Base-by-base conservation (phyloP, 2,888 invertebrate species). In the Drosophila borborema region DNA sequence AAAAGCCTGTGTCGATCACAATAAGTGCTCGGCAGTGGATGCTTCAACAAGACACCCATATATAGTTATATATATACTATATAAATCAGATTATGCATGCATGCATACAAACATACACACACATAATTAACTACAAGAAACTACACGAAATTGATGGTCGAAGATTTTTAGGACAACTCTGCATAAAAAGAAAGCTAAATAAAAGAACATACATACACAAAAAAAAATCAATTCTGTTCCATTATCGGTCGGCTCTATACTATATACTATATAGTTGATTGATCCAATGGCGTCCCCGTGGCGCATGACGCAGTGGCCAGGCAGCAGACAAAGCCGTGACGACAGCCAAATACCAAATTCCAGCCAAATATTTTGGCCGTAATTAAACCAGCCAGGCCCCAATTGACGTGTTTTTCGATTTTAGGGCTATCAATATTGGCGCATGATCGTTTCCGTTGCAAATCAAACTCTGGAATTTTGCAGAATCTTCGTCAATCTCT, bases 281-380 rank as follows among this genome's bases (percentile, higher is more conserved):
- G 60, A 69, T 65, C 60, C 18, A 16, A 28, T 81, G 89, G 90
- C 85, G 90, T 90, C 89, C 89, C 81, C 80, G 7, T 53, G 85
- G 72, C 90, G 83, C 38, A 65, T 87, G 82, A 86, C 82, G 90
- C 70, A 70, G 69, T 87, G 78, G 60, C 38, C 70, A 70, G 58
- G 34, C 31, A 10, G 12, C 73, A 76, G 70, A 54, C 54, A 70
- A 70, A 84, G 78, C 78, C 73, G 59, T 86, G 86, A 86, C 86
- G 86, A 90, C 90, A 90, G 81, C 80, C 81, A 60, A 73, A 89
- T 89, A 68, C 79, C 79, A 76, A 73, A 89, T 89, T 73, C 79
- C 79, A 76, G 79, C 51, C 65, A 67, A 77, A 76, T 80, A 82
- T 77, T 78, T 86, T 80, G 31, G 64, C 62, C 48, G 36, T 59